Evolutionary conservation across 1,140 invertebrate genomes (phyloP).

Genomic region (Schmidtea mediterranea): DNA sequence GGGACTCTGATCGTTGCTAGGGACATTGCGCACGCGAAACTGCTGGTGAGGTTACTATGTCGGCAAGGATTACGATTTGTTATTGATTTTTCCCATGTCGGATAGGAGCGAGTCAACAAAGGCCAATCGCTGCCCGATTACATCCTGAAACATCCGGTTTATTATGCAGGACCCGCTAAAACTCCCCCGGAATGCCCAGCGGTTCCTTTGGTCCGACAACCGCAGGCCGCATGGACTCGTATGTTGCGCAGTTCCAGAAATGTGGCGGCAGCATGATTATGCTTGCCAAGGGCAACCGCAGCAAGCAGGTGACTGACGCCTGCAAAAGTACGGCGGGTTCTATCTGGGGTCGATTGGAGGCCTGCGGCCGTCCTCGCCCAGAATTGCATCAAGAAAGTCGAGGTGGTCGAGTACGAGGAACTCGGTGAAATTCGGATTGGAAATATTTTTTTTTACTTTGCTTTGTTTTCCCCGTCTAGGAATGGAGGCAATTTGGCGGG

Average conservation of each 20-base stretch:
- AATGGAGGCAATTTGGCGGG: conserved; percentile 27
- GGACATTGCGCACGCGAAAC: conserved; percentile 27
- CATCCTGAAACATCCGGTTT: conserved; percentile 25
- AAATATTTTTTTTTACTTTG: too few species aligned
- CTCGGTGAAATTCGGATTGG: too few species aligned
- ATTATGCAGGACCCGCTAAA: conserved; percentile 28
- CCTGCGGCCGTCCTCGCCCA: conserved; percentile 27
- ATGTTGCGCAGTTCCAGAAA: conserved; percentile 25
- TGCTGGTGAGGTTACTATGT: conserved; percentile 10
- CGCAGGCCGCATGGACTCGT: conserved; percentile 27
- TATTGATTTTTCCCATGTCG: too few species aligned
- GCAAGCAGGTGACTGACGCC: conserved; percentile 18
- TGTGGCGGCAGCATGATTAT: conserved; percentile 26
- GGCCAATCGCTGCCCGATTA: conserved; percentile 24
- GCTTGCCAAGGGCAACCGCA: conserved; percentile 27
- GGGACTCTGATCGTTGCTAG: conserved; percentile 25
- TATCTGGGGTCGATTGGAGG: conserved; percentile 27
- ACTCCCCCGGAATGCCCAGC: conserved; percentile 25
- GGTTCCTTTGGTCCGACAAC: conserved; percentile 29
- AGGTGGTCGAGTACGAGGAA: conserved; percentile 26
- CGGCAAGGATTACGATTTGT: too few species aligned
- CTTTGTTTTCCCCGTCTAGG: conserved; percentile 14
- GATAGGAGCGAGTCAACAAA: conserved; percentile 18
- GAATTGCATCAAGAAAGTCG: conserved; percentile 28
- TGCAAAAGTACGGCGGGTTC: conserved; percentile 26